Evolutionary conservation across 2,797 vertebrate species (phyloP).

Genomic region (Oreochromis grahami): DNA sequence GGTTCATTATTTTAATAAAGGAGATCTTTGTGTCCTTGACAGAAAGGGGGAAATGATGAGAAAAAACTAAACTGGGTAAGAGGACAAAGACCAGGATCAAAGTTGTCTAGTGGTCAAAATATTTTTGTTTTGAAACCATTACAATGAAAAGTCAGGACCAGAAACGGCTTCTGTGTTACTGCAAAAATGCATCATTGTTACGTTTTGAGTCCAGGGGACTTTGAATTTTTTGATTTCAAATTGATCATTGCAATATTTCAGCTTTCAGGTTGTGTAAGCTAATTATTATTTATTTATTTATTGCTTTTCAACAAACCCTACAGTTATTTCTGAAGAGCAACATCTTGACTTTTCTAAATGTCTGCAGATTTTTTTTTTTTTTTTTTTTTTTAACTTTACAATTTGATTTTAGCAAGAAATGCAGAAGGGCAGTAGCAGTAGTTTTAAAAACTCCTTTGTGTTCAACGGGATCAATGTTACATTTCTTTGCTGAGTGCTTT

Average conservation of each 20-base stretch:
- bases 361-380: background rate
- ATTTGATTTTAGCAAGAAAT: background rate
- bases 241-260: background rate
- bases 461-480: background rate
- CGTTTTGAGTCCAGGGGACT: background rate
- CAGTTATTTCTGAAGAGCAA: background rate
- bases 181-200: background rate
- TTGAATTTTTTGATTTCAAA: background rate
- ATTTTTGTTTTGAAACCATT: background rate
- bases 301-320: background rate
- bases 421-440: accelerated
- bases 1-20: background rate
- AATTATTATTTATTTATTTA: background rate
- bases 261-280: background rate
- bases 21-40: background rate
- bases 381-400: background rate
- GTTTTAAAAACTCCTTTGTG: background rate
- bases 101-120: background rate
- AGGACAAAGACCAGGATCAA: background rate
- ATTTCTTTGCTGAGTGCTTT: background rate
- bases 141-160: background rate
- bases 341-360: background rate
- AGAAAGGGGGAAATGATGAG: background rate
- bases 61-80: background rate
- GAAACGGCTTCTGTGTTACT: background rate